Evolutionary conservation across 2,113 vertebrate species (phyloP).

Genomic region (Dasyornis broadbenti): DNA sequence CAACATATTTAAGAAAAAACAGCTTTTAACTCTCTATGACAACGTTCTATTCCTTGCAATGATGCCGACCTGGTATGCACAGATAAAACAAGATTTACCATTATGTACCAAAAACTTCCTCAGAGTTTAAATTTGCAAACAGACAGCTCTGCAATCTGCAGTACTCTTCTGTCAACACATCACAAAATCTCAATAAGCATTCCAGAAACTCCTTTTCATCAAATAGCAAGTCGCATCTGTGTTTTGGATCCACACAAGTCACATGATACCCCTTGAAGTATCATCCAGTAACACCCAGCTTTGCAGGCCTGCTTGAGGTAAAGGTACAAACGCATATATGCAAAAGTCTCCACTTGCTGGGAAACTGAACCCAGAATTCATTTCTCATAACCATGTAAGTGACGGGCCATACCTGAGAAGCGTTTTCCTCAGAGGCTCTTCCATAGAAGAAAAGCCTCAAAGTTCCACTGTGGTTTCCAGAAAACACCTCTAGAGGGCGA

Average conservation of each 20-base stretch:
- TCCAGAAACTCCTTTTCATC: background rate
- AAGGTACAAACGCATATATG: background rate
- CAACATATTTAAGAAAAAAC: background rate
- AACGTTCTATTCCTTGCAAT: background rate
- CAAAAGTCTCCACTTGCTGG: too few species aligned
- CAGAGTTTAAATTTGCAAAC: background rate
- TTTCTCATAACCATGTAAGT: background rate
- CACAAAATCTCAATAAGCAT: background rate
- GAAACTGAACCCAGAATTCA: background rate
- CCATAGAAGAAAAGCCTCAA: fast-evolving
- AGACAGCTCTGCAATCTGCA: background rate
- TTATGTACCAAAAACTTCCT: background rate
- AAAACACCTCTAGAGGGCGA: background rate
- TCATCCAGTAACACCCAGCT: background rate
- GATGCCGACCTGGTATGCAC: background rate
- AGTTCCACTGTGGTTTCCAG: background rate
- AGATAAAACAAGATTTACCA: background rate
- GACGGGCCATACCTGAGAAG: background rate
- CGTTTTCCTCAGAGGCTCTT: background rate
- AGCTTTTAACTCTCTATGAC: background rate
- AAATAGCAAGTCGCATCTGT: background rate
- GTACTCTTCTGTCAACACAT: background rate
- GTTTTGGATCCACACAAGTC: background rate
- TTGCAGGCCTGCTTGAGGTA: background rate
- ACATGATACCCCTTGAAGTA: background rate